Conservation (phyloP, 2,797 vertebrate genomes). For the Sarcoramphus papa region DNA sequence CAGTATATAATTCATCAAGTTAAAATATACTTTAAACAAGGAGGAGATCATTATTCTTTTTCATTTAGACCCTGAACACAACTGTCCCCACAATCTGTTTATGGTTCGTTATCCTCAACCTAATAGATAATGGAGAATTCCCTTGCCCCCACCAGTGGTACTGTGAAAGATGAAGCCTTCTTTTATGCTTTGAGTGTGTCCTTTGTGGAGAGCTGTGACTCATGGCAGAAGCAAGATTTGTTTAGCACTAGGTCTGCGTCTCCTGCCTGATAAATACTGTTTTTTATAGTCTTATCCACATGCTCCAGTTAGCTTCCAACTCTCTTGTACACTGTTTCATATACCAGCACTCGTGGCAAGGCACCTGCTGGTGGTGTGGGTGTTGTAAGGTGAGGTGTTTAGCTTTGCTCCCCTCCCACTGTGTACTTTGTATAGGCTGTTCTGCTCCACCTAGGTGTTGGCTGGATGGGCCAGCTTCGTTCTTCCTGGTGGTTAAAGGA, state of each 20-base stretch:
- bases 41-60: not conserved
- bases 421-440: not conserved
- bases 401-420: not conserved
- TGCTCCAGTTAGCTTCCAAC: not conserved
- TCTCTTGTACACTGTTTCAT: accelerated
- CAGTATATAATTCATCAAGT: not conserved
- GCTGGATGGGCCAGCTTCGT: not conserved
- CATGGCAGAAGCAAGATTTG: not conserved
- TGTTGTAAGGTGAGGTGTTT: not conserved
- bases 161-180: not conserved
- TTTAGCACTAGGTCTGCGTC: not conserved
- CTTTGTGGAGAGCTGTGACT: not conserved
- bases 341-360: not conserved
- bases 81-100: not conserved
- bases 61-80: not conserved
- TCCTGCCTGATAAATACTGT: not conserved
- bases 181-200: not conserved
- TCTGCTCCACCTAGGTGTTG: not conserved
- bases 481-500: not conserved
- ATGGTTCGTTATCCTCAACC: not conserved
- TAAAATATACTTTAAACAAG: not conserved
- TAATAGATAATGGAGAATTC: not conserved
- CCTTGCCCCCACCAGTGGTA: not conserved
- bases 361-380: not conserved
- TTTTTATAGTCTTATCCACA: not conserved